These are phyloP conservation scores for Proterorhinus semilunaris DNA, from an alignment of 2,113 vertebrate genomes.

Conservation along the genomic window DNA sequence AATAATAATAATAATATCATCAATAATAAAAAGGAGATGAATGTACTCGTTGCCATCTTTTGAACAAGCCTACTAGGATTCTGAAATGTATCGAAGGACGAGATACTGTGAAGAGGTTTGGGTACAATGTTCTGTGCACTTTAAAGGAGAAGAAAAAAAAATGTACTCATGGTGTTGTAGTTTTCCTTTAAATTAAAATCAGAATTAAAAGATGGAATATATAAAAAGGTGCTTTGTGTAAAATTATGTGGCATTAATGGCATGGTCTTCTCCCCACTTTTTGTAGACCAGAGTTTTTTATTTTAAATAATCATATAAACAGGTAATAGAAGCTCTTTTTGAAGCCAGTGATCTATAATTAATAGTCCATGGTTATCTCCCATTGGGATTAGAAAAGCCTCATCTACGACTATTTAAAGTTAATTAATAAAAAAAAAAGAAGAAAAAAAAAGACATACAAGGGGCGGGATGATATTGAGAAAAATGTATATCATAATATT, in stretches of 20 bases:
- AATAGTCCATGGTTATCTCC: too few relatives aligned
- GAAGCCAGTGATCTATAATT: too few relatives aligned
- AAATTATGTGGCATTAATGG: background rate
- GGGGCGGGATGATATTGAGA: too few relatives aligned
- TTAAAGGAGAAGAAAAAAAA: constrained; percentile 32
- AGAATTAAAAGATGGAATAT: background rate
- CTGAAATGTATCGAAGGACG: constrained; percentile 35
- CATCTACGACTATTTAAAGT: too few relatives aligned
- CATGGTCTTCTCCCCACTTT: too few relatives aligned
- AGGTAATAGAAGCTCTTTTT: too few relatives aligned
- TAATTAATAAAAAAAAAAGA: too few relatives aligned
- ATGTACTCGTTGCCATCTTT: constrained; percentile 40
- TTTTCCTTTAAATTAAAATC: background rate
- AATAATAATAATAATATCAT: constrained; percentile 8
- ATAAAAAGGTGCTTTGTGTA: background rate
- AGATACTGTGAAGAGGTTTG: constrained; percentile 18
- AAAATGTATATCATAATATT: too few relatives aligned
- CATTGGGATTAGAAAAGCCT: too few relatives aligned
- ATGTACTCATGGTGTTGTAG: background rate
- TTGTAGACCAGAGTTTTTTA: too few relatives aligned
- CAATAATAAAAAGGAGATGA: constrained; percentile 34
- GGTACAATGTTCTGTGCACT: constrained; percentile 53
- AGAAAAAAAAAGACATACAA: too few relatives aligned
- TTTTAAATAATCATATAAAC: too few relatives aligned
- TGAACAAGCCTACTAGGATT: constrained; percentile 47